Percentiles rank a stretch among this genome's conserved stretches.
Evolutionary conservation across 2,888 invertebrate species (phyloP).

Genomic region (Xestia sexstrigata): DNA sequence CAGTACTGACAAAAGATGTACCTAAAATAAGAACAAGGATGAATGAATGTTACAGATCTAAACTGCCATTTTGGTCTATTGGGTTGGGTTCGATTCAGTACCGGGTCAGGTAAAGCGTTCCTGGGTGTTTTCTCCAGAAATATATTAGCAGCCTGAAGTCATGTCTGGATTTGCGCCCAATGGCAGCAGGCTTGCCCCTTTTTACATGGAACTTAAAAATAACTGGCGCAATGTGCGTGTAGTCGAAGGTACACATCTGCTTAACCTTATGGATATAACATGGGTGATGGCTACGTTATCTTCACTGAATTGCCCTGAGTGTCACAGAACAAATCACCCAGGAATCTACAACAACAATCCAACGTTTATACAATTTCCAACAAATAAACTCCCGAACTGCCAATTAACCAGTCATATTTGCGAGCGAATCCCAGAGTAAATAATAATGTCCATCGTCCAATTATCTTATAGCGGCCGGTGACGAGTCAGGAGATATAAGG

Average conservation of each 20-base stretch:
- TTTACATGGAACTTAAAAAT: neutral
- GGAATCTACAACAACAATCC: constrained; percentile 37
- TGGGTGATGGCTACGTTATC: neutral
- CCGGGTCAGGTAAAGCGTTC: neutral
- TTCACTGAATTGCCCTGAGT: neutral
- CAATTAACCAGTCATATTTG: constrained; percentile 65
- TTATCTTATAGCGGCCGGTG: constrained; percentile 70
- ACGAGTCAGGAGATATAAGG: constrained; percentile 80
- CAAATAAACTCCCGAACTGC: constrained; percentile 42
- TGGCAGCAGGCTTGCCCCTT: neutral
- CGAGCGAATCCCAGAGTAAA: constrained; percentile 58
- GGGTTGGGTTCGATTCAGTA: neutral
- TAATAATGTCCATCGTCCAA: constrained; percentile 71
- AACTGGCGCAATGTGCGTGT: neutral
- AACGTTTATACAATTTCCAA: constrained; percentile 39
- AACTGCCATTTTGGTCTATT: neutral
- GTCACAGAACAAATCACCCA: constrained; percentile 6
- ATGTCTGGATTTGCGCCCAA: neutral
- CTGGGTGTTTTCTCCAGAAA: neutral
- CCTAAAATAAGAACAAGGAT: neutral
- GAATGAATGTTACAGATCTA: neutral
- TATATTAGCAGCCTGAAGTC: neutral
- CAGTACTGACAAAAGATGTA: neutral
- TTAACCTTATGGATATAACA: neutral
- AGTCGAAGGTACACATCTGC: neutral